Evolutionary conservation across 2,797 vertebrate genomes (phyloP).

Genomic region (Thamnophis elegans): DNA sequence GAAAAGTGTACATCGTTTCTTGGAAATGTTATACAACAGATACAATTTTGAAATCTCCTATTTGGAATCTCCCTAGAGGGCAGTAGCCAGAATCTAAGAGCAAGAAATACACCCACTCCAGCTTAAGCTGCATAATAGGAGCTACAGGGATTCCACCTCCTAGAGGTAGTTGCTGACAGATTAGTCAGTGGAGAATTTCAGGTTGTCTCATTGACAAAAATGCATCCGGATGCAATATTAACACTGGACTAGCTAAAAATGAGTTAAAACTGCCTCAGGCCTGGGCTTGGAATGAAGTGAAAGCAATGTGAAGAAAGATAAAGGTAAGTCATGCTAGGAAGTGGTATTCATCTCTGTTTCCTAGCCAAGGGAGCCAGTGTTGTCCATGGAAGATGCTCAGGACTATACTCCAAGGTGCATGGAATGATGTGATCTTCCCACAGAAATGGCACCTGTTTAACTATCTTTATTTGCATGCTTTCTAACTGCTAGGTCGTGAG

Average conservation of each 20-base stretch:
- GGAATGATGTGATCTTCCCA: background rate
- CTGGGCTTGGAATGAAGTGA: background rate
- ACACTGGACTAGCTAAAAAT: background rate
- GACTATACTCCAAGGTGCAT: background rate
- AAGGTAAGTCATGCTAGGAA: background rate
- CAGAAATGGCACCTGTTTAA: background rate
- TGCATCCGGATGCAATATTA: background rate
- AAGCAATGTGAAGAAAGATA: background rate
- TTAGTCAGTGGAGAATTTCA: background rate
- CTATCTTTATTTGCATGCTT: background rate
- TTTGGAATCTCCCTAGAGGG: background rate
- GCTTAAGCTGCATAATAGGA: background rate
- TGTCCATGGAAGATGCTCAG: background rate
- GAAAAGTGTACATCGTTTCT: background rate
- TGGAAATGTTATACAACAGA: background rate
- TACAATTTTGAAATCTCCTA: background rate
- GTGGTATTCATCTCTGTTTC: background rate
- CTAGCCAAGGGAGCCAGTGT: background rate
- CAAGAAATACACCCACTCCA: background rate
- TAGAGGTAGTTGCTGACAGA: background rate
- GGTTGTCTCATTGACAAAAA: background rate
- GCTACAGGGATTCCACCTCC: background rate
- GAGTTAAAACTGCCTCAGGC: background rate
- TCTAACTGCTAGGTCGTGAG: background rate
- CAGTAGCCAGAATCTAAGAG: background rate